Evolutionary conservation across 2,888 invertebrate species (phyloP).

Genomic region (Alsophila aescularia): DNA sequence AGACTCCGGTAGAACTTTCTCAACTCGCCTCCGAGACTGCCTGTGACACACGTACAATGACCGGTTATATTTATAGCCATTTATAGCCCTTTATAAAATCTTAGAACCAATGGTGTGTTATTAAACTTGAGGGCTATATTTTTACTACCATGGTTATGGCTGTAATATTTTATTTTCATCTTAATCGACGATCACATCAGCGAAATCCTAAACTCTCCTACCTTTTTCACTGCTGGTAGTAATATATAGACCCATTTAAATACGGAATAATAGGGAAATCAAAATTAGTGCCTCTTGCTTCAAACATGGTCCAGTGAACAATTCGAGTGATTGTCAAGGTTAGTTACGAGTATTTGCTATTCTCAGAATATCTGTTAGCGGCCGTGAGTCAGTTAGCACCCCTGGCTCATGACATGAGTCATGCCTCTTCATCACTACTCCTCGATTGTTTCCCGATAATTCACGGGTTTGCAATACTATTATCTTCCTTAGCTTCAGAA

Average conservation of each 20-base stretch:
- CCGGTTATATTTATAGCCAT: slow-evolving; percentile 57
- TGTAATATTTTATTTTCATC: slow-evolving; percentile 15
- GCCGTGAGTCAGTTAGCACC: slow-evolving; percentile 65
- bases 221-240: not conserved
- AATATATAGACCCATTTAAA: not conserved
- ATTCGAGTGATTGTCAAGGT: slow-evolving; percentile 67
- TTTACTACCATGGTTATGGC: slow-evolving; percentile 18
- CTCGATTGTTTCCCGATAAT: slow-evolving; percentile 70
- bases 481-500: too few species aligned
- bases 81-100: slow-evolving; percentile 54
- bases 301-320: slow-evolving; percentile 36
- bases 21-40: slow-evolving; percentile 46
- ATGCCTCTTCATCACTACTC: slow-evolving; percentile 59
- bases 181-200: slow-evolving; percentile 7
- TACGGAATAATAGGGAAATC: not conserved
- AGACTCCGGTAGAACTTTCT: slow-evolving; percentile 48
- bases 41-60: slow-evolving; percentile 62
- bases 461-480: too few species aligned
- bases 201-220: not conserved
- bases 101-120: slow-evolving; percentile 35
- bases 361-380: slow-evolving; percentile 77
- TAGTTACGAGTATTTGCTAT: slow-evolving; percentile 56
- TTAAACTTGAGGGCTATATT: slow-evolving; percentile 31
- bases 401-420: slow-evolving; percentile 67
- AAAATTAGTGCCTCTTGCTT: slow-evolving; percentile 8